Base-by-base conservation (phyloP, 1,140 invertebrate genomes). In the Drosophila sp. region DNA sequence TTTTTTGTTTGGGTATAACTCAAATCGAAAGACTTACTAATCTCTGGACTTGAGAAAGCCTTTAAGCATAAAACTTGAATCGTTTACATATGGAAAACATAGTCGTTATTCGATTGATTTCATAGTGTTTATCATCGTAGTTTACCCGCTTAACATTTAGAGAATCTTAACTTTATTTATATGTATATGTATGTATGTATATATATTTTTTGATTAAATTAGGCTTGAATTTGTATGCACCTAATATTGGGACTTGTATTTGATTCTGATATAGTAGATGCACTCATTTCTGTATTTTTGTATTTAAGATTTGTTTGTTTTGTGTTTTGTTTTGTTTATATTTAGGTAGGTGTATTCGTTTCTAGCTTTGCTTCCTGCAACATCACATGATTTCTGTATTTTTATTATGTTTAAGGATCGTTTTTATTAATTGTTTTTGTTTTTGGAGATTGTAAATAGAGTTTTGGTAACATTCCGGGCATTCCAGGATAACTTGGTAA, bases 311-410 rank as follows among this genome's bases (percentile, higher is more conserved):
- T 77, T 36, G 16, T 56, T 56, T 21, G 21, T 61, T 36, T 38
- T 61, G 18, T 57, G 25, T 66, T 56, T 56, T 21, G 21, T 61
- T 36, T 38, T 61, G 18, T 57, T 32, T 66, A 72, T 73, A 65
- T 70, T 72, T 82, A 79, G 83, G 75, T 87, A 87, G 82, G 82
- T 87, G 82, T 87, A 87, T 82, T 89, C 82, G 82, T 87, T 87
- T 89, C 82, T 89, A 89, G 83, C 76, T 87, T 87, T 87, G 82
- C 83, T 76, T 86, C 78, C 83, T 87, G 82, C 83, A 87, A 87
- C 82, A 87, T 87, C 82, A 87, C 82, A 87, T 87, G 76, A 76
- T 82, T 86, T 73, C 57, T 69, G 58, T 73, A 62, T 62, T 51
- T 34, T 14, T 59, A 54, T 57, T 63, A 34, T 50, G 21, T 45